Percentiles rank a stretch among this genome's conserved stretches.
Conservation (phyloP, 2,113 vertebrate genomes). For the Speoplatyrhinus poulsoni region DNA sequence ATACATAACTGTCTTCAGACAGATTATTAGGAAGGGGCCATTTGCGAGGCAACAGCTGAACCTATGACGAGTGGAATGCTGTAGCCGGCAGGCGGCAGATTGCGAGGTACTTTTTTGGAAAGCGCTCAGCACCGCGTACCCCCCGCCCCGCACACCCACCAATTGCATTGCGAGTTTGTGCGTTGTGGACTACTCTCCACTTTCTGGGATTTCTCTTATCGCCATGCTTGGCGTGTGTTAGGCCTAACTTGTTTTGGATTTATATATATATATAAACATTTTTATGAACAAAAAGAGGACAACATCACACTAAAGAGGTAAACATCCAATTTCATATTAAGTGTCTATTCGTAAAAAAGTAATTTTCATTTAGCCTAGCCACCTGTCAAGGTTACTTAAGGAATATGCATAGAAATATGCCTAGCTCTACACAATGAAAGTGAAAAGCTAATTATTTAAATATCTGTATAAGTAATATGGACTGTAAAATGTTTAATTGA, state of each 20-base stretch:
- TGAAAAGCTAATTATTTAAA: no score
- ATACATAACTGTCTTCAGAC: no score
- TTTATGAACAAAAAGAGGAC: slow-evolving; percentile 28
- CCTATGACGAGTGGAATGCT: slow-evolving; percentile 84
- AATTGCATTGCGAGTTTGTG: neutral
- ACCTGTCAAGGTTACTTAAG: no score
- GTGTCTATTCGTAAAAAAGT: no score
- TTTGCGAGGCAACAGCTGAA: slow-evolving; percentile 82
- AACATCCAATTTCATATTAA: neutral
- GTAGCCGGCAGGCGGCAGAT: slow-evolving; percentile 78
- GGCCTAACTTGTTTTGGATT: neutral
- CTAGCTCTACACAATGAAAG: no score
- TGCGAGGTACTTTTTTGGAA: slow-evolving; percentile 89
- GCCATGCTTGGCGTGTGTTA: slow-evolving; percentile 13
- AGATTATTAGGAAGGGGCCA: slow-evolving; percentile 9
- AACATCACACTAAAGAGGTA: slow-evolving; percentile 35
- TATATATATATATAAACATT: slow-evolving; percentile 27
- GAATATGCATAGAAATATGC: no score
- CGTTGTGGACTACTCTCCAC: slow-evolving; percentile 40
- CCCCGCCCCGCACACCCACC: no score
- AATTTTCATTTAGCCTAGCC: no score
- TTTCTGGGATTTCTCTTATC: slow-evolving; percentile 9
- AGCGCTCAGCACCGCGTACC: slow-evolving; percentile 65
- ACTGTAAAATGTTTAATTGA: no score
- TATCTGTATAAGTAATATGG: no score